phyloP scores from a whole-genome alignment of 2,113 vertebrate genomes.

The Siniperca knerii region DNA sequence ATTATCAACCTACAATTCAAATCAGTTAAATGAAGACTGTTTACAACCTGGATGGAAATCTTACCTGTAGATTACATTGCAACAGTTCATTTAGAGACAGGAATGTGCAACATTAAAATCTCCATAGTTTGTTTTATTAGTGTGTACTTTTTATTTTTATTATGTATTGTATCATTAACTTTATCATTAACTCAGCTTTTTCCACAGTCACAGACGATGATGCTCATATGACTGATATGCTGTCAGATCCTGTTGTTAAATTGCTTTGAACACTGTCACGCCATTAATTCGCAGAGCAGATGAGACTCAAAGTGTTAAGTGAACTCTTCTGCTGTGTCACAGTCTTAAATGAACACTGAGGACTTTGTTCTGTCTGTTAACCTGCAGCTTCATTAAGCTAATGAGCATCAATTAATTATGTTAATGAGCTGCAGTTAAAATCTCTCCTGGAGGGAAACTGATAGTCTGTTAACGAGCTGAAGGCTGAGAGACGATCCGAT shows the following conservation, averaged over 20 bases:
- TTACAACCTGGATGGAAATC: neutral
- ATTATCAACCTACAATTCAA: conserved; percentile 5
- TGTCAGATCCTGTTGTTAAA: neutral
- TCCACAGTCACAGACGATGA: neutral
- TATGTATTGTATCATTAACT: neutral
- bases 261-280: neutral
- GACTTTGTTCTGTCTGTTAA: conserved; percentile 52
- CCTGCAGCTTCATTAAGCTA: conserved; percentile 68
- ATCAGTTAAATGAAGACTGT: neutral
- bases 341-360: conserved; percentile 34
- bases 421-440: conserved; percentile 57
- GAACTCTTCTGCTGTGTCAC: neutral
- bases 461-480: conserved; percentile 57
- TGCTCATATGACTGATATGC: neutral
- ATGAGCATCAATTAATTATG: conserved; percentile 69
- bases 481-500: conserved; percentile 16
- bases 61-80: neutral
- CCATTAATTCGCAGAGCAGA: neutral
- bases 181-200: neutral
- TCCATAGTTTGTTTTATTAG: too few species aligned
- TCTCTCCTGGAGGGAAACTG: conserved; percentile 66
- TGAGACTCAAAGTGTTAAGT: too few species aligned
- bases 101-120: neutral
- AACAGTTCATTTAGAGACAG: neutral
- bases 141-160: neutral